A percentile compares a stretch with the other conserved stretches of the same genome.
Evolutionary conservation across 1,140 invertebrate genomes (phyloP).

Genomic region (Stegodyphus mimosarum): DNA sequence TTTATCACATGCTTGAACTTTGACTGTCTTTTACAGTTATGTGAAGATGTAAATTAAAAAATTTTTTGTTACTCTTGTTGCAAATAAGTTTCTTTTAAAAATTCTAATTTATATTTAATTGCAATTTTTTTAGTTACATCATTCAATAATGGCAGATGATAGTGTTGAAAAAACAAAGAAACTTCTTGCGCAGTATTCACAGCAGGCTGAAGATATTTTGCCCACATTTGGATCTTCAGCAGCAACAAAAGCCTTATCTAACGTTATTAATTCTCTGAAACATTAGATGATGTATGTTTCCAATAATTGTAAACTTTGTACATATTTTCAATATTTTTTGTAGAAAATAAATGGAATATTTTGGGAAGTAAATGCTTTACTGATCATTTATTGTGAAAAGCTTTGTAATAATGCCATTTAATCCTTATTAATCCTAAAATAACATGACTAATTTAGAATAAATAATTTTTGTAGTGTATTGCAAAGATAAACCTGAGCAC

Average conservation of each 20-base stretch:
- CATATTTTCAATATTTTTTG: not conserved
- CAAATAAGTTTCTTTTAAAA: not conserved
- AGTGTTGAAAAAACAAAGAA: conserved; percentile 80
- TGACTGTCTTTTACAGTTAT: no score
- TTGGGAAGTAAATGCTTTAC: no score
- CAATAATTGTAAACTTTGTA: not conserved
- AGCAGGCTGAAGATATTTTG: conserved; percentile 79
- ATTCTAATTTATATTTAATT: conserved; percentile 70
- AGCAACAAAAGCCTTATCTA: conserved; percentile 66
- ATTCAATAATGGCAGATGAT: conserved; percentile 75
- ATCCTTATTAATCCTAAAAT: no score
- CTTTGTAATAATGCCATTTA: no score
- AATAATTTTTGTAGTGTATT: no score
- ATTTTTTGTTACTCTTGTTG: no score
- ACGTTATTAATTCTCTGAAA: conserved; percentile 66
- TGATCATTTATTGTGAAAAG: no score
- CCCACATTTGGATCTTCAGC: conserved; percentile 69
- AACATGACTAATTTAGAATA: no score
- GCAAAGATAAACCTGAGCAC: no score
- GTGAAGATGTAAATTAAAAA: no score
- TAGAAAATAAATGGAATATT: no score
- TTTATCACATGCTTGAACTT: no score
- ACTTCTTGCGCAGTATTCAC: conserved; percentile 81
- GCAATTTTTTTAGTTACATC: conserved; percentile 72
- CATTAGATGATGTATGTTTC: conserved; percentile 2